These are phyloP conservation scores for Temnothorax rugatulus DNA, from an alignment of 2,888 invertebrate genomes.

Conservation along the genomic window DNA sequence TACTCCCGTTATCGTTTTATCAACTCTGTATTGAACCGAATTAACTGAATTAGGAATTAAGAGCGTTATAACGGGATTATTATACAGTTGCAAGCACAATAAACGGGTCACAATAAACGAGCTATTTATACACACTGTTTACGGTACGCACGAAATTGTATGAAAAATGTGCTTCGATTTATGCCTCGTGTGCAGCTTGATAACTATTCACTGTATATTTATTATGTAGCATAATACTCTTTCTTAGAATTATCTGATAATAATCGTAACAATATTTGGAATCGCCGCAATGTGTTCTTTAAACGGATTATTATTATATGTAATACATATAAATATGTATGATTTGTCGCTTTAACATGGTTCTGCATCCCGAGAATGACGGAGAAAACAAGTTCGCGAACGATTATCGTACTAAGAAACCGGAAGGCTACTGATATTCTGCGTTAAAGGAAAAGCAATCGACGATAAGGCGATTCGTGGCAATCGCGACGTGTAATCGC, in stretches of 20 bases:
- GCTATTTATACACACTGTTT: constrained; percentile 3
- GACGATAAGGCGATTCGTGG: constrained; percentile 18
- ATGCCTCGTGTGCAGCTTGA: neutral
- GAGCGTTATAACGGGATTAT: constrained; percentile 24
- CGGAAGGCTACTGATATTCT: constrained; percentile 30
- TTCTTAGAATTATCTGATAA: neutral
- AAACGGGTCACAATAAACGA: constrained; percentile 22
- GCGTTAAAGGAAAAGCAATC: constrained; percentile 36
- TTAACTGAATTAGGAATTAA: constrained; percentile 27
- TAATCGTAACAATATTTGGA: neutral
- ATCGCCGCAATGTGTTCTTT: neutral
- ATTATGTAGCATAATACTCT: neutral
- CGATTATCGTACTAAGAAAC: constrained; percentile 73
- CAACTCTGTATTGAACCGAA: constrained; percentile 21
- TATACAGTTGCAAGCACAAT: constrained; percentile 1
- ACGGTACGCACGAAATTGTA: neutral
- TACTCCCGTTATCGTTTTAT: constrained; percentile 34
- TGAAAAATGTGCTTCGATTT: constrained; percentile 11
- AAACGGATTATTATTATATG: neutral
- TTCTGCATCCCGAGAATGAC: constrained; percentile 36
- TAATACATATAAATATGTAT: neutral
- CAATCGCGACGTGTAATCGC: constrained; percentile 47
- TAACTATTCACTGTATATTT: neutral
- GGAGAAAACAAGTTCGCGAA: constrained; percentile 48
- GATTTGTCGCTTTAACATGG: constrained; percentile 24